Evolutionary conservation across 23 tunicate genomes (phyloP).

Genomic region (Trididemnum clinides): DNA sequence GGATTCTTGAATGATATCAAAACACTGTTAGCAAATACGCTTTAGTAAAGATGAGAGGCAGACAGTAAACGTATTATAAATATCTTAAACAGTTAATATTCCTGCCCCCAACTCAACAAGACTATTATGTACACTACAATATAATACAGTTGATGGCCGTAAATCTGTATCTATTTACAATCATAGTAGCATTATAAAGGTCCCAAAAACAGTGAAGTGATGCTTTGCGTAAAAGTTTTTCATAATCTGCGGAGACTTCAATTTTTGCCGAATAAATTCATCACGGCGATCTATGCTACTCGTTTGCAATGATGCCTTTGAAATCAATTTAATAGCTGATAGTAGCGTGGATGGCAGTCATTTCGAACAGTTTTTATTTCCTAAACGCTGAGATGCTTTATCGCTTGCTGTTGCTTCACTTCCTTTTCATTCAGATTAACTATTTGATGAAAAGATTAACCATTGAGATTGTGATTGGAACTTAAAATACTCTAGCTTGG

Average conservation of each 20-base stretch:
- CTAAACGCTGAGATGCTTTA: background rate
- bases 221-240: constrained; percentile 7
- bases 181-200: background rate
- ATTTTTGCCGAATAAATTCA: constrained; percentile 10
- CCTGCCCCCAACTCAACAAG: too few species aligned
- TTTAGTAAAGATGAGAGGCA: too few species aligned
- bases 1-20: too few species aligned
- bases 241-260: background rate
- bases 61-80: too few species aligned
- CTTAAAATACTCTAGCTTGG: background rate
- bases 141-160: background rate
- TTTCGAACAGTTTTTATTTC: background rate
- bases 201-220: background rate
- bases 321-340: constrained; percentile 3
- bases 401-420: background rate
- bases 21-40: too few species aligned
- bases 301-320: constrained; percentile 1
- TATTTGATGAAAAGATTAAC: background rate
- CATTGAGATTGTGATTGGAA: background rate
- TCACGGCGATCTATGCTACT: background rate
- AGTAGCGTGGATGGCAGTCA: constrained; percentile 8
- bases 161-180: background rate
- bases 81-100: too few species aligned
- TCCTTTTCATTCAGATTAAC: background rate
- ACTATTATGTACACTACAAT: too few species aligned